A percentile compares a stretch with the other conserved stretches of the same genome.
phyloP scores from a whole-genome alignment of 2,113 vertebrate genomes.

The Pedetes capensis region DNA sequence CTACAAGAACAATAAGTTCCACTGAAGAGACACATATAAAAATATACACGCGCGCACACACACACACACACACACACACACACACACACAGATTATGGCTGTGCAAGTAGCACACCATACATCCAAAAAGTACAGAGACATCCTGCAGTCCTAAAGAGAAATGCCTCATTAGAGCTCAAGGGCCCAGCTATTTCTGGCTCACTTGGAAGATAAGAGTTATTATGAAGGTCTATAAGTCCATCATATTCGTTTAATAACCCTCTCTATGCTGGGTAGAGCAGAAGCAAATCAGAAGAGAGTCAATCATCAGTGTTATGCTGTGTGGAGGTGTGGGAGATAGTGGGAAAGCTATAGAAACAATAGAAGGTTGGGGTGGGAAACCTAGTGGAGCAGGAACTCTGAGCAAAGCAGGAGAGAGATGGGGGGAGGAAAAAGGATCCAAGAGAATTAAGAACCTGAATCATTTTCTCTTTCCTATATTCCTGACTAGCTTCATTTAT shows the following conservation, averaged over 20 bases:
- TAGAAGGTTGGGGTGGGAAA: neutral
- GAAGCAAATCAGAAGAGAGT: neutral
- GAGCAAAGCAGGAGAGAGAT: neutral
- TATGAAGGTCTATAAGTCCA: neutral
- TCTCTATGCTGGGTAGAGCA: neutral
- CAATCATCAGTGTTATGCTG: neutral
- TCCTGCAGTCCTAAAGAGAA: neutral
- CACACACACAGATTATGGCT: rapidly evolving
- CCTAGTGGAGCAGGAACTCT: neutral
- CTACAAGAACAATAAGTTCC: too few species aligned
- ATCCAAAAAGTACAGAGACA: too few species aligned
- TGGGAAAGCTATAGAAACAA: neutral
- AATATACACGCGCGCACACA: too few species aligned
- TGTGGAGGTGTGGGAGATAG: neutral
- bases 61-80: too few species aligned
- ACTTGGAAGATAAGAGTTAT: neutral
- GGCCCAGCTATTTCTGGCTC: neutral
- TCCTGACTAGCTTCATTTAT: neutral
- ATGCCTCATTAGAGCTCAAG: neutral
- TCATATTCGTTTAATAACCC: neutral
- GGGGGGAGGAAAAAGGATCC: neutral
- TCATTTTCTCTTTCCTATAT: neutral
- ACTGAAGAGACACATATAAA: too few species aligned
- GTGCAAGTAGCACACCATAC: rapidly evolving
- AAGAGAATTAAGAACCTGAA: neutral